phyloP scores from a whole-genome alignment of 2,888 invertebrate species.

The Iselma pallidipennis region DNA sequence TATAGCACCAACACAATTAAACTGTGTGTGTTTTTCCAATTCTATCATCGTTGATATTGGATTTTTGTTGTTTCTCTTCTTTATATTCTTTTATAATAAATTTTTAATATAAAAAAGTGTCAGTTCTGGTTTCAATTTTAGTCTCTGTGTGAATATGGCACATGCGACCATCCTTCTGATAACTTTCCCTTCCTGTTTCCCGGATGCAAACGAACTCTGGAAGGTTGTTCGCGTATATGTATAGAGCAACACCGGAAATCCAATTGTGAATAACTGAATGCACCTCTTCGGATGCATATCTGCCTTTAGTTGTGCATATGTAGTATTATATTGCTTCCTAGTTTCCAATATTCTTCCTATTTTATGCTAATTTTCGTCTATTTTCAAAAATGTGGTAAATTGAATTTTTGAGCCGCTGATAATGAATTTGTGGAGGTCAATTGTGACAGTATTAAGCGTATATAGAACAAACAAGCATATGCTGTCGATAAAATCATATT shows the following conservation, averaged over 20 bases:
- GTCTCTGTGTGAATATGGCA: slow-evolving; percentile 23
- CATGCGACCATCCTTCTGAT: slow-evolving; percentile 13
- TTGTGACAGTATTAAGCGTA: not conserved
- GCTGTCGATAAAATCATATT: slow-evolving; percentile 8
- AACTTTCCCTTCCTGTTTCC: slow-evolving; percentile 15
- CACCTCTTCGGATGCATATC: slow-evolving; percentile 27
- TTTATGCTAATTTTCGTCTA: not conserved
- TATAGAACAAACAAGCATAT: slow-evolving; percentile 18
- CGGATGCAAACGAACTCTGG: slow-evolving; percentile 28
- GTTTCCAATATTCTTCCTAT: not conserved
- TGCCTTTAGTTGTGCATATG: not conserved
- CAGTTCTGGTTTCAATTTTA: slow-evolving; percentile 11
- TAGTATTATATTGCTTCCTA: not conserved
- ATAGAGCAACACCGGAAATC: slow-evolving; percentile 26
- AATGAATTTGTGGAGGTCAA: not conserved
- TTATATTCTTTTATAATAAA: slow-evolving; percentile 27
- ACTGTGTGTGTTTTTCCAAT: not conserved
- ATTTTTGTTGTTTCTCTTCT: slow-evolving; percentile 22
- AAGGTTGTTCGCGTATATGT: not conserved
- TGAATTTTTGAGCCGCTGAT: not conserved
- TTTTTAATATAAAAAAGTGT: slow-evolving; percentile 23
- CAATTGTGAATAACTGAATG: slow-evolving; percentile 25
- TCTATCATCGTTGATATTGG: not conserved
- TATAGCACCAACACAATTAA: no score
- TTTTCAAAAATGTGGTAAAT: not conserved